These are phyloP conservation scores for Xenopus borealis DNA, from an alignment of 2,113 vertebrate species.

Conservation along the genomic window DNA sequence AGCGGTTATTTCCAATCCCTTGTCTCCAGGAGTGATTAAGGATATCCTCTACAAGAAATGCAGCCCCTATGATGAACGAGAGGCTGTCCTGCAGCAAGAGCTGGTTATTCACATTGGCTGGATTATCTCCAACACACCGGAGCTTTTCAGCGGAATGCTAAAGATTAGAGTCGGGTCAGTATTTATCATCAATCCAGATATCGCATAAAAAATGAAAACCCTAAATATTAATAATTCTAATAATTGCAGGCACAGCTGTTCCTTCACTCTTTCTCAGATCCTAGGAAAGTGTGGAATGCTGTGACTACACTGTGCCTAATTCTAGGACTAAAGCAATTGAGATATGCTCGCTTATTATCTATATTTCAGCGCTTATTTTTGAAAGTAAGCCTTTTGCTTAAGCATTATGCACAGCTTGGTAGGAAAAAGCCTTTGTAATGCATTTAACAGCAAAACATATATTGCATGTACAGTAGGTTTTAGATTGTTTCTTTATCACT, in stretches of 20 bases:
- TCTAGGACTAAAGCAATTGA: no score
- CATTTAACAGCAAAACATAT: no score
- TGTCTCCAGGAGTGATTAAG: conserved; percentile 92
- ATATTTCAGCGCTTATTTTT: no score
- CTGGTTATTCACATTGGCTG: conserved; percentile 97
- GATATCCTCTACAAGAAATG: conserved; percentile 91
- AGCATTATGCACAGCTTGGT: no score
- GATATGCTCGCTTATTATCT: no score
- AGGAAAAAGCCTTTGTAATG: no score
- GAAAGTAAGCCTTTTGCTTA: no score
- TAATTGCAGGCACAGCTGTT: neutral
- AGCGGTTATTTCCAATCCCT: conserved; percentile 93
- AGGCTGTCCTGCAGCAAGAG: conserved; percentile 93
- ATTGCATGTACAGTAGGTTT: no score
- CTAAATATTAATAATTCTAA: neutral
- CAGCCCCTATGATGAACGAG: conserved; percentile 77
- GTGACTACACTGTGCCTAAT: no score
- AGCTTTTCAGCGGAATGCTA: conserved; percentile 94
- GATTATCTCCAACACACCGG: conserved; percentile 93
- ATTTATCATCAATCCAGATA: neutral
- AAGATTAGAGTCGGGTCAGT: conserved; percentile 93
- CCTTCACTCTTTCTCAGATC: neutral
- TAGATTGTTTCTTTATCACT: no score
- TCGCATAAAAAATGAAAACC: no score
- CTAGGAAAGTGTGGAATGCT: no score